Conservation (phyloP, 1,140 invertebrate species). For the Orius insidiosus region DNA sequence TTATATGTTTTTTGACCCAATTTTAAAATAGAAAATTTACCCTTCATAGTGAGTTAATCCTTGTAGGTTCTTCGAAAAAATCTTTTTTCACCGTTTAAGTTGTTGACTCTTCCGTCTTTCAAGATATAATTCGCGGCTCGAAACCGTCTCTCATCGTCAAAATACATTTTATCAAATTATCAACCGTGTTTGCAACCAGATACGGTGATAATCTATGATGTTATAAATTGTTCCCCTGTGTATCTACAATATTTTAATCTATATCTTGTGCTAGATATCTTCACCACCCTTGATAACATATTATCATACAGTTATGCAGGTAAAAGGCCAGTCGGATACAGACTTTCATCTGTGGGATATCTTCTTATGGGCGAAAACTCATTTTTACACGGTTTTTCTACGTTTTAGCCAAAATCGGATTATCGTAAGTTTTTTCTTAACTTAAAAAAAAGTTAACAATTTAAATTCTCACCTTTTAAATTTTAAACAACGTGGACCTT, state of each 20-base stretch:
- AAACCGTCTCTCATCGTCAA: slow-evolving; percentile 7
- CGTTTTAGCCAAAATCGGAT: too few species aligned
- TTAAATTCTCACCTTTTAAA: not conserved
- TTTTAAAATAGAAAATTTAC: too few species aligned
- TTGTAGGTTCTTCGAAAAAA: too few species aligned
- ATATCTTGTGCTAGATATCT: slow-evolving; percentile 18
- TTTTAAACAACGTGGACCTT: not conserved
- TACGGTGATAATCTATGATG: slow-evolving; percentile 17
- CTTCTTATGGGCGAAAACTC: too few species aligned
- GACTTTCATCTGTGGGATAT: not conserved
- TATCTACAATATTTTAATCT: slow-evolving; percentile 19
- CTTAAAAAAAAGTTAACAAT: too few species aligned
- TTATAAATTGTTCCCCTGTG: slow-evolving; percentile 17
- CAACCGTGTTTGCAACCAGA: slow-evolving; percentile 15
- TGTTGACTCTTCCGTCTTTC: too few species aligned
- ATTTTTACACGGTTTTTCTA: too few species aligned
- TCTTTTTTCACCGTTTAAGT: too few species aligned
- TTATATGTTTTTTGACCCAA: too few species aligned
- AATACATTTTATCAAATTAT: slow-evolving; percentile 16
- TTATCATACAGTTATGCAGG: slow-evolving; percentile 17
- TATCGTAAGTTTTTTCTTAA: too few species aligned
- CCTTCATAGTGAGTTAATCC: too few species aligned
- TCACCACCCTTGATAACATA: slow-evolving; percentile 16
- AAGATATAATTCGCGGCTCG: too few species aligned
- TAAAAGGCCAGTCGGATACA: slow-evolving; percentile 11